phyloP scores from a whole-genome alignment of 2,888 invertebrate species.

The Chrysopilus asiliformis region DNA sequence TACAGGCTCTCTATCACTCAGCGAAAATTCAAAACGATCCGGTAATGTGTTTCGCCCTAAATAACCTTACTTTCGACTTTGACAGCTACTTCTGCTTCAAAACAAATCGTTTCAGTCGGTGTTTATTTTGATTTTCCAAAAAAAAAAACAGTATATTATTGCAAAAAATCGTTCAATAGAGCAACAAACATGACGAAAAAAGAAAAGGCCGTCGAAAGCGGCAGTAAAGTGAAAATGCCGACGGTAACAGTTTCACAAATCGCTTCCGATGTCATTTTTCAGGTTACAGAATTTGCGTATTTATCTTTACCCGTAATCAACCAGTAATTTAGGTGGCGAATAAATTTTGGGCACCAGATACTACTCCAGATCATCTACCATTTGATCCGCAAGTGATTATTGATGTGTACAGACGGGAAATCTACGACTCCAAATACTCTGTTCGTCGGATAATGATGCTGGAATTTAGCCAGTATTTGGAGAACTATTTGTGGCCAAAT shows the following conservation, averaged over 20 bases:
- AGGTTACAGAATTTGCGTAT: slow-evolving; percentile 41
- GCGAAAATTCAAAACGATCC: too few species aligned
- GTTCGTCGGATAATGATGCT: slow-evolving; percentile 87
- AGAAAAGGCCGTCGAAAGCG: slow-evolving; percentile 12
- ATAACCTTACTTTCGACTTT: too few species aligned
- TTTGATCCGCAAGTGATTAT: slow-evolving; percentile 72
- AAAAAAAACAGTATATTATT: too few species aligned
- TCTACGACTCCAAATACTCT: slow-evolving; percentile 66
- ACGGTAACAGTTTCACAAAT: slow-evolving; percentile 70
- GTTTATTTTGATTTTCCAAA: too few species aligned
- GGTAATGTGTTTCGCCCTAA: too few species aligned
- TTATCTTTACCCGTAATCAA: background rate
- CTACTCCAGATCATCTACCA: slow-evolving; percentile 53
- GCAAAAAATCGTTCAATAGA: too few species aligned
- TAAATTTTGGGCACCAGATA: slow-evolving; percentile 87
- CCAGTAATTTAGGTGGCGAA: slow-evolving; percentile 58
- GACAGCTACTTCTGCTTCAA: too few species aligned
- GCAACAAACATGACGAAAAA: slow-evolving; percentile 12
- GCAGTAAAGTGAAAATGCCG: slow-evolving; percentile 19
- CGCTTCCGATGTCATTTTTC: slow-evolving; percentile 77
- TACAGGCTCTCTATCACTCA: too few species aligned
- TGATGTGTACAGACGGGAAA: slow-evolving; percentile 78
- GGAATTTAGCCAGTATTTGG: slow-evolving; percentile 94
- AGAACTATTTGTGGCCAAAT: slow-evolving; percentile 95
- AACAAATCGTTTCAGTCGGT: too few species aligned